Conservation (phyloP, 2,797 vertebrate genomes). For the Galaxias olidus region DNA sequence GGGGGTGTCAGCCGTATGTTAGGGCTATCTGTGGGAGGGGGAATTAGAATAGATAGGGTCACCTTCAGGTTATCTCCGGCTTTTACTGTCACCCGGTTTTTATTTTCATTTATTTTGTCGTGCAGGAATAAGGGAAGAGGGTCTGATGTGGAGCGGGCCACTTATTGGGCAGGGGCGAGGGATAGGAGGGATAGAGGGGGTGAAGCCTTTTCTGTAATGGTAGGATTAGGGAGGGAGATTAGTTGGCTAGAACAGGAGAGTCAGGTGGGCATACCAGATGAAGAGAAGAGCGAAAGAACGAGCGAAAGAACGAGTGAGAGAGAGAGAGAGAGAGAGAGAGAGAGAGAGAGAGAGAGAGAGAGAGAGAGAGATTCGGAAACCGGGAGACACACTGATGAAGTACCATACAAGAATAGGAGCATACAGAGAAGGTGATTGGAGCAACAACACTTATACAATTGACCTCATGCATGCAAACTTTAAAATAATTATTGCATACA, state of each 20-base stretch:
- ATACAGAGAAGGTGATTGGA: too few relatives aligned
- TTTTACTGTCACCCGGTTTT: slow-evolving; percentile 44
- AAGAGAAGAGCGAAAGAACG: not conserved
- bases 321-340: not conserved
- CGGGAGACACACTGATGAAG: too few relatives aligned
- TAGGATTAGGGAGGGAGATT: slow-evolving; percentile 46
- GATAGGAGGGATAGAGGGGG: slow-evolving; percentile 24
- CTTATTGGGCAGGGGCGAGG: slow-evolving; percentile 3
- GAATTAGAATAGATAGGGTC: slow-evolving; percentile 59
- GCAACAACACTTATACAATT: too few relatives aligned
- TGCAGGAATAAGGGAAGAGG: slow-evolving; percentile 56
- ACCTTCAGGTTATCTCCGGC: slow-evolving; percentile 53
- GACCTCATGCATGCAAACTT: too few relatives aligned
- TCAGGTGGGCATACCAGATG: slow-evolving; percentile 35
- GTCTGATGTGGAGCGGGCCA: slow-evolving; percentile 4
- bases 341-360: not conserved
- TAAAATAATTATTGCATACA: too few relatives aligned
- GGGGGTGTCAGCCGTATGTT: slow-evolving; percentile 38
- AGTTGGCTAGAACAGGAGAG: slow-evolving; percentile 23
- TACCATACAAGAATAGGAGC: too few relatives aligned
- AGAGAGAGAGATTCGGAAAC: not conserved
- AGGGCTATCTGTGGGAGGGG: slow-evolving; percentile 49
- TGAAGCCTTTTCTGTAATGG: slow-evolving; percentile 52
- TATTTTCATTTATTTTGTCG: slow-evolving; percentile 34
- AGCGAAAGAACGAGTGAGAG: not conserved